phyloP scores from a whole-genome alignment of 35 echinoderm and acorn worm genomes.

The Apostichopus parvimensis region DNA sequence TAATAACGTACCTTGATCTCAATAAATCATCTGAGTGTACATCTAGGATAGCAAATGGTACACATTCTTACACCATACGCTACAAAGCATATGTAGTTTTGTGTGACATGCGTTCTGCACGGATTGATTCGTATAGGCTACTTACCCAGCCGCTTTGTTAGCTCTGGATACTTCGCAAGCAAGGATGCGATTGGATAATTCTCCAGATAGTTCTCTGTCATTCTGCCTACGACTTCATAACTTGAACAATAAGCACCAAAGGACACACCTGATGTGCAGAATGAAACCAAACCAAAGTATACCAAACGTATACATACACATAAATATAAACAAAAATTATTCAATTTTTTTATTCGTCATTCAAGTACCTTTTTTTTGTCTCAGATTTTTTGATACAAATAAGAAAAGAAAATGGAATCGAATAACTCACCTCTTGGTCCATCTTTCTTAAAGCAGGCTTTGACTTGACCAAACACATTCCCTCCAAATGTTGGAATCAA shows the following conservation, averaged over 20 bases:
- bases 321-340: neutral
- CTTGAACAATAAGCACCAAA: conserved; percentile 4
- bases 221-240: neutral
- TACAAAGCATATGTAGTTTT: too few species aligned
- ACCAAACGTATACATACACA: too few species aligned
- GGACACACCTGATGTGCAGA: conserved; percentile 12
- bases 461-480: neutral
- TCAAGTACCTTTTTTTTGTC: too few species aligned
- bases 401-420: too few species aligned
- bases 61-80: too few species aligned
- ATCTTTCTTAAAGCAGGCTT: conserved; percentile 29
- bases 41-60: too few species aligned
- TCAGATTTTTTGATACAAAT: too few species aligned
- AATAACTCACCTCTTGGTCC: conserved; percentile 14
- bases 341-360: neutral
- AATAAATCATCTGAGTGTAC: too few species aligned
- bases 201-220: conserved; percentile 11
- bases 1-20: too few species aligned
- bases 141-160: conserved; percentile 33
- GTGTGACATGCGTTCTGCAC: too few species aligned
- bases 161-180: conserved; percentile 9
- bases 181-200: neutral
- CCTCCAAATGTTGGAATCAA: neutral
- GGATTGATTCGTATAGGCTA: neutral
- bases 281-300: neutral